A percentile compares a stretch with the other conserved stretches of the same genome.
Evolutionary conservation across 2,113 vertebrate genomes (phyloP).

Genomic region (Nesoenas mayeri): DNA sequence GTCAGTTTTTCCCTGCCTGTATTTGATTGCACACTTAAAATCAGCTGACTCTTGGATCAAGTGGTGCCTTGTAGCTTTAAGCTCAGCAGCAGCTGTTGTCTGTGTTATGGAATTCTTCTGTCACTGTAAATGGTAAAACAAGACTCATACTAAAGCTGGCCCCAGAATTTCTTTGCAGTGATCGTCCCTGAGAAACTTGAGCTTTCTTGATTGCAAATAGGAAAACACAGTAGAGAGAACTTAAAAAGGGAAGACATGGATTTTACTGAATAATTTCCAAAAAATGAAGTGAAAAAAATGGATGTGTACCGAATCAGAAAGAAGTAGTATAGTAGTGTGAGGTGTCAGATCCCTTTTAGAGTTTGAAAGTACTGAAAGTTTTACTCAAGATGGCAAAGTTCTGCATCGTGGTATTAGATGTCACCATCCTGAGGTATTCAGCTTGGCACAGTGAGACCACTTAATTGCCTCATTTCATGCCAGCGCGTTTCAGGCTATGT

Average conservation of each 20-base stretch:
- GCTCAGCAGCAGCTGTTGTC: not conserved
- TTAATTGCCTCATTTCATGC: conserved; percentile 23
- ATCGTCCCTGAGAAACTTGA: not conserved
- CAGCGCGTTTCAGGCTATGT: not conserved
- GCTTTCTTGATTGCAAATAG: not conserved
- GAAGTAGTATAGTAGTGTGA: not conserved
- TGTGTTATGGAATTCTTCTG: not conserved
- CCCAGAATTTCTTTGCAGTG: not conserved
- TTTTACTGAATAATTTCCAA: not conserved
- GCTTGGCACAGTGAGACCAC: not conserved
- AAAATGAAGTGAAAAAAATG: not conserved
- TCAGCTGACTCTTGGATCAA: not conserved
- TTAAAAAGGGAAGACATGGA: not conserved
- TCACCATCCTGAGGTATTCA: not conserved
- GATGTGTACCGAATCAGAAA: not conserved
- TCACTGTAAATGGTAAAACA: not conserved
- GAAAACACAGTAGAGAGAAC: not conserved
- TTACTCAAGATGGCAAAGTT: conserved; percentile 7
- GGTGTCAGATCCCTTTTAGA: not conserved
- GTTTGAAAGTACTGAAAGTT: not conserved
- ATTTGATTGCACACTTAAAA: not conserved
- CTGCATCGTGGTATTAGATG: not conserved
- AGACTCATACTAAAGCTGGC: not conserved
- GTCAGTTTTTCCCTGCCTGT: not conserved
- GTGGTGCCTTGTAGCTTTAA: not conserved